Evolutionary conservation across 2,888 invertebrate species (phyloP).

Genomic region (Rhingia campestris): DNA sequence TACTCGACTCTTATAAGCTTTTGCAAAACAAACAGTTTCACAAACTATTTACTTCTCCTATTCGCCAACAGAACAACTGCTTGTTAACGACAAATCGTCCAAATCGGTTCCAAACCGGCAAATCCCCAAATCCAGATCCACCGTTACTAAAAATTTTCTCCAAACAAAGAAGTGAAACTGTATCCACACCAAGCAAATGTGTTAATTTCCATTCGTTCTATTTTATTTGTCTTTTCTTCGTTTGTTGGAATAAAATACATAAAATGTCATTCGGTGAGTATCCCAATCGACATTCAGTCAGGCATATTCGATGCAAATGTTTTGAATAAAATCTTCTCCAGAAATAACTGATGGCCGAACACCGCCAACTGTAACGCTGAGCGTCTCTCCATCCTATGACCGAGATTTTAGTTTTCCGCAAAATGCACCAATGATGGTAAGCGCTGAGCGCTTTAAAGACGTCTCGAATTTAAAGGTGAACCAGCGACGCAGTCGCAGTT

Average conservation of each 20-base stretch:
- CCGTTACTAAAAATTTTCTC: conserved; percentile 5
- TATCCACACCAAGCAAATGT: conserved; percentile 20
- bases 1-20: no score
- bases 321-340: not conserved
- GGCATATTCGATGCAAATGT: not conserved
- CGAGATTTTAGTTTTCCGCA: conserved; percentile 33
- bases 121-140: not conserved
- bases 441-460: conserved; percentile 55
- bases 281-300: not conserved
- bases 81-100: not conserved
- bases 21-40: not conserved
- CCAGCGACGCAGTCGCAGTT: conserved; percentile 57
- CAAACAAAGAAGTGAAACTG: conserved; percentile 6
- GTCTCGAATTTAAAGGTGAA: conserved; percentile 61
- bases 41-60: not conserved
- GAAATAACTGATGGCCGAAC: conserved; percentile 58
- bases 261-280: conserved; percentile 59
- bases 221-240: conserved; percentile 9
- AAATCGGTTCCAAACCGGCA: conserved; percentile 13
- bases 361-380: conserved; percentile 56
- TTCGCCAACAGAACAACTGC: not conserved
- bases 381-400: conserved; percentile 38
- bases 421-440: conserved; percentile 18
- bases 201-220: not conserved
- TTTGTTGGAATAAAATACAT: conserved; percentile 3